phyloP scores from a whole-genome alignment of 30 jellyfish, hydroid and myxozoan genomes.

The Sanderia malayensis region DNA sequence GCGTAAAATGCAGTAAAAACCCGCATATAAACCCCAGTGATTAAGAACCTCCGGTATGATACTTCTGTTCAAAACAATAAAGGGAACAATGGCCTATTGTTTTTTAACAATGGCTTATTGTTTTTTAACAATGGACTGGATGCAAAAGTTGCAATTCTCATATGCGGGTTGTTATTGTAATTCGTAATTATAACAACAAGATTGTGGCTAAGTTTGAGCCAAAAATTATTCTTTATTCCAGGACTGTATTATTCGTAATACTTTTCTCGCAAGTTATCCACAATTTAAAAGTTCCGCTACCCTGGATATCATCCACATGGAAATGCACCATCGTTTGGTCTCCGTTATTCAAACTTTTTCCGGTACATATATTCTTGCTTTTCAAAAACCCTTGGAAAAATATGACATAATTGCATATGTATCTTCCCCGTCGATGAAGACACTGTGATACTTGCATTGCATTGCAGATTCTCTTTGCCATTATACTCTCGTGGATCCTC shows the following conservation, averaged over 20 bases:
- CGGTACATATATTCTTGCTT: constrained; percentile 45
- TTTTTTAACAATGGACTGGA: too few relatives aligned
- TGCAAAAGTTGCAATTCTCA: too few relatives aligned
- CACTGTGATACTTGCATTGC: not conserved
- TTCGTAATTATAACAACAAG: too few relatives aligned
- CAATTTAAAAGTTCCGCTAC: constrained; percentile 55
- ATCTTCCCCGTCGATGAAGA: not conserved
- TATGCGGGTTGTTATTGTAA: too few relatives aligned
- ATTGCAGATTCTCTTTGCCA: constrained; percentile 66
- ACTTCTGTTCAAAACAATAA: too few relatives aligned
- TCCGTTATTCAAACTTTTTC: constrained; percentile 66
- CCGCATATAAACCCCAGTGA: too few relatives aligned
- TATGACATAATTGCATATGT: not conserved
- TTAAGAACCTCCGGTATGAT: too few relatives aligned
- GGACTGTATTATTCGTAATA: constrained; percentile 71
- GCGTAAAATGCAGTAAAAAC: too few relatives aligned
- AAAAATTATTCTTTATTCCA: not conserved
- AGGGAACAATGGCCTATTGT: too few relatives aligned
- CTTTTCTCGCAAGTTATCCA: constrained; percentile 76
- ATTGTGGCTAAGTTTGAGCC: too few relatives aligned
- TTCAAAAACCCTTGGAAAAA: not conserved
- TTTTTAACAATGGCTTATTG: too few relatives aligned
- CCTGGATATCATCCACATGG: constrained; percentile 46
- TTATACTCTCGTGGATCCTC: constrained; percentile 60
- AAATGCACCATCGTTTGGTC: constrained; percentile 26